Evolutionary conservation across 92 coral and sea anemone genomes (phyloP), one percentile per base, ranked within the genome.

Genomic region (Palythoa heliodiscus): DNA sequence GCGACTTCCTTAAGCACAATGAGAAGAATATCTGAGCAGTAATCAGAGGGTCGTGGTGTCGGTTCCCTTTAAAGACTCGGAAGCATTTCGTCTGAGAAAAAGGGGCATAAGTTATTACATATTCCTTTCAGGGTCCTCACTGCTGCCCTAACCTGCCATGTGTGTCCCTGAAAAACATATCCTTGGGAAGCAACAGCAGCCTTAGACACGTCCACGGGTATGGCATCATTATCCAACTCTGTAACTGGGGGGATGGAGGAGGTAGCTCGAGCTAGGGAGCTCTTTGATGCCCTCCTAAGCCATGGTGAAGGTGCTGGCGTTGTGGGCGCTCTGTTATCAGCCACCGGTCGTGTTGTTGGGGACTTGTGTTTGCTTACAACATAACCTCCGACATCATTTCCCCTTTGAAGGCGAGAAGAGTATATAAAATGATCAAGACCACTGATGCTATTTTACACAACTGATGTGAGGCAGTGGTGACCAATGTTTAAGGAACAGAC

Each of bases 261-360:
- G 2, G 90, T 74, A 47, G 89, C 86, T 53, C 91, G 91, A 52
- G 84, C 87, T 14, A 84, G 50, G 47, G 90, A 70, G 77, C 88
- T 87, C 78, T 87, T 89, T 3, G 94, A 83, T 4, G 86, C 86
- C 72, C 77, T 81, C 61, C 78, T 54, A 8, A 85, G 77, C 95
- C 95, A 94, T 0, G 98, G 95, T 8, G 98, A 88, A 50, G 95
- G 91, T n/a, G 92, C 95, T 10, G 98, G 98, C 11, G 98, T 91
- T 0, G 88, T 90, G 2, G 97, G 94, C 14, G 86, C 90, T 54
- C 78, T 87, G 66, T 86, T 50, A 37, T 83, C 72, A 13, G 89
- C 82, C 13, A 60, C 60, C 7, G 82, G 89, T 47, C 81, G 73
- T 52, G 64, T 50, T 8, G 81, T 53, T 15, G 82, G 55, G 22